These are phyloP conservation scores for Urocyon cinereoargenteus DNA, from an alignment of 2,797 vertebrate species.

Conservation along the genomic window DNA sequence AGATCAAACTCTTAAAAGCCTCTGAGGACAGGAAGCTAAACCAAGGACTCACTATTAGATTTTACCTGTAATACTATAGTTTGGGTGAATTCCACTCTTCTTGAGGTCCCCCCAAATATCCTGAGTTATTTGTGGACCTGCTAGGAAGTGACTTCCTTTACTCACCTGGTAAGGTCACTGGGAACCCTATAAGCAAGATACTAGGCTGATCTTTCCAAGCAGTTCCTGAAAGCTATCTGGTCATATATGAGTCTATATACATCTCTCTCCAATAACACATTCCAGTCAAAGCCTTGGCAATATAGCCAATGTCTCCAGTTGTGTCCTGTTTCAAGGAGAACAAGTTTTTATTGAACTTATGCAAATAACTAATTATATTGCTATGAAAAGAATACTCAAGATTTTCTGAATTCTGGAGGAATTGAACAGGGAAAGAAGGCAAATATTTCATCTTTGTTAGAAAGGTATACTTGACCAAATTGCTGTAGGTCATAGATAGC, in stretches of 20 bases:
- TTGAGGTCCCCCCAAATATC: not conserved
- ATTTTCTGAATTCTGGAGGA: not conserved
- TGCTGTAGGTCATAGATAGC: not conserved
- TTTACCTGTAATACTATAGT: not conserved
- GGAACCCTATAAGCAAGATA: not conserved
- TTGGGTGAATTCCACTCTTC: not conserved
- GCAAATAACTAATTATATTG: not conserved
- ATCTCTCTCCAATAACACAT: not conserved
- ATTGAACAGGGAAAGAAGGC: not conserved
- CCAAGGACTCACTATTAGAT: not conserved
- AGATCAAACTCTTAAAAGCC: not conserved
- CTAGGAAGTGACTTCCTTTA: not conserved
- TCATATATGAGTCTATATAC: not conserved
- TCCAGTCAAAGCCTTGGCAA: not conserved
- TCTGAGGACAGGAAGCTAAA: not conserved
- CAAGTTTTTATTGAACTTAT: not conserved
- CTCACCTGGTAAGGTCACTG: not conserved
- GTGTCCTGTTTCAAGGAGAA: not conserved
- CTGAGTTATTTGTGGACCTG: not conserved
- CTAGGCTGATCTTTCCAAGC: not conserved
- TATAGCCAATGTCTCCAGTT: not conserved
- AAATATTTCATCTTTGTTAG: not conserved
- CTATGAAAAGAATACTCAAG: not conserved
- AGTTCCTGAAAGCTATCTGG: not conserved
- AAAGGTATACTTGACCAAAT: not conserved